Conservation (phyloP, 2,888 invertebrate species). For the Arctia plantaginis region DNA sequence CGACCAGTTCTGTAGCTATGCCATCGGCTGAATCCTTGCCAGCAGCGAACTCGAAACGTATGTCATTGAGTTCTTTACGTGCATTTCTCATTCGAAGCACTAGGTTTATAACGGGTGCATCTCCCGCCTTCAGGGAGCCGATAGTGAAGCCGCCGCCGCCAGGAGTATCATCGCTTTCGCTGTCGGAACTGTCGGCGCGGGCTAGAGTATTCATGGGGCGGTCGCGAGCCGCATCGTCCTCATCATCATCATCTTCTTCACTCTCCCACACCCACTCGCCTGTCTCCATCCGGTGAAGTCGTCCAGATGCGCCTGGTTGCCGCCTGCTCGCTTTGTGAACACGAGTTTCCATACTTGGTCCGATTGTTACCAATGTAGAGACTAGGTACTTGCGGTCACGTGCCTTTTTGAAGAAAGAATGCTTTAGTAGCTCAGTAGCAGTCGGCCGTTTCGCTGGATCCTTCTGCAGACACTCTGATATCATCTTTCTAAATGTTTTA, state of each 20-base stretch:
- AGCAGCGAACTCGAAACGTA: conserved; percentile 98
- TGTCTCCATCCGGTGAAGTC: conserved; percentile 96
- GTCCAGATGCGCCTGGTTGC: conserved; percentile 94
- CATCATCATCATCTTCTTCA: conserved; percentile 93
- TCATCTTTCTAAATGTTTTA: conserved; percentile 99
- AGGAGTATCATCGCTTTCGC: conserved; percentile 79
- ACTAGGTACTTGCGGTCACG: conserved; percentile 97
- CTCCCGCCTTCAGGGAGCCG: conserved; percentile 65
- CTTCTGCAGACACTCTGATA: conserved; percentile 98
- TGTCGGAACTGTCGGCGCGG: conserved; percentile 87
- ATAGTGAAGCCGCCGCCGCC: conserved; percentile 68
- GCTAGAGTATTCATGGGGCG: conserved; percentile 88
- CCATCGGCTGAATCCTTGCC: conserved; percentile 97
- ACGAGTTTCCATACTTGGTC: conserved; percentile 96
- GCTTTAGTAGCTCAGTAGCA: conserved; percentile 98
- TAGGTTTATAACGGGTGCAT: conserved; percentile 90
- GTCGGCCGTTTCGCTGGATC: conserved; percentile 98
- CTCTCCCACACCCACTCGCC: conserved; percentile 99
- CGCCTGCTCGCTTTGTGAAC: conserved; percentile 95
- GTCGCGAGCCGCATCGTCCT: conserved; percentile 84
- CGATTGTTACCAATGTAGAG: conserved; percentile 94
- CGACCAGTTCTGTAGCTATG: conserved; percentile 98
- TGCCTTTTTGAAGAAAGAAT: conserved; percentile 99
- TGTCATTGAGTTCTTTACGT: conserved; percentile 97
- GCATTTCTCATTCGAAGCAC: conserved; percentile 97